These are phyloP conservation scores for Ophion ellenae DNA, from an alignment of 2,888 invertebrate genomes.

Conservation along the genomic window DNA sequence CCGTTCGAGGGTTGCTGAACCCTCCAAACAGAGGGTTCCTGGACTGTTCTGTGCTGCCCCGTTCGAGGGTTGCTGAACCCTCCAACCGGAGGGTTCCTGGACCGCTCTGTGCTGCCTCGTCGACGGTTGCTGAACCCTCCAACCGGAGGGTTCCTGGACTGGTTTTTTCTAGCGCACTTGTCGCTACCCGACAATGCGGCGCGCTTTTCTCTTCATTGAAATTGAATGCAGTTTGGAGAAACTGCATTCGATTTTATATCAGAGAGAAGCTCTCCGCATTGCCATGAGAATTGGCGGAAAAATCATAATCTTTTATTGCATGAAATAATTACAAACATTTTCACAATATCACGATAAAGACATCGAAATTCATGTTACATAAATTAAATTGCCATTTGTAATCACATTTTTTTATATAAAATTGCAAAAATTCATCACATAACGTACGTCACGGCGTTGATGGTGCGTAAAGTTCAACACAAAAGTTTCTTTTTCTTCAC, in stretches of 20 bases:
- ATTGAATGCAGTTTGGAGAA: not conserved
- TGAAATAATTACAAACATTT: too few relatives aligned
- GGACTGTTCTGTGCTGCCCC: not conserved
- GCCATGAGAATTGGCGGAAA: not conserved
- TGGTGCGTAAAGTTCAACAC: not conserved
- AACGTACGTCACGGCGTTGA: not conserved
- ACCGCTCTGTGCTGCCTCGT: too few relatives aligned
- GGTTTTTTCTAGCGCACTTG: not conserved
- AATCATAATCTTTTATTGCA: not conserved
- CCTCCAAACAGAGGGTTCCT: not conserved
- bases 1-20: slow-evolving; percentile 2
- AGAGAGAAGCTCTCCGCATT: not conserved
- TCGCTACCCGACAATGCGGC: too few relatives aligned
- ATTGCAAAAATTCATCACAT: not conserved
- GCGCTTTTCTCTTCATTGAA: not conserved
- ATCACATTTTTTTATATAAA: not conserved
- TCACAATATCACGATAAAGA: not conserved
- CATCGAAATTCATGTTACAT: slow-evolving; percentile 1
- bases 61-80: not conserved
- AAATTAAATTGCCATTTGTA: slow-evolving; percentile 4
- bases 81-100: not conserved
- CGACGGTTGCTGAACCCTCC: too few relatives aligned
- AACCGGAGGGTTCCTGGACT: too few relatives aligned
- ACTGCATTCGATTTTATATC: not conserved
- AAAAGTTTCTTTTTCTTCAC: too few relatives aligned